Conservation (phyloP, 2,888 invertebrate species). For the Atethmia centrago region DNA sequence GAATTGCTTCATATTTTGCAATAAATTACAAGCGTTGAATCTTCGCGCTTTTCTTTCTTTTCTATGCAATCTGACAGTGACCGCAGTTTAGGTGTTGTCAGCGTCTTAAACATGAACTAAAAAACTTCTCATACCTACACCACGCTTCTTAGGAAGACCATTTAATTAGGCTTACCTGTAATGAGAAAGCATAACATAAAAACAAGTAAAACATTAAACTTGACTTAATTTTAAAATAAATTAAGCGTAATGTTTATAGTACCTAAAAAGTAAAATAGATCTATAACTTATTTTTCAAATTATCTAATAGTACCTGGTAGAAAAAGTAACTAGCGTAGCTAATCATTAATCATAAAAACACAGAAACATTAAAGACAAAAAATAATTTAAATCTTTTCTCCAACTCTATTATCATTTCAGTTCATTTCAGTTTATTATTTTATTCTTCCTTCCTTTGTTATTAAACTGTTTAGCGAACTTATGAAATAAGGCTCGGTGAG, state of each 20-base stretch:
- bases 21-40: too few relatives aligned
- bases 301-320: not conserved
- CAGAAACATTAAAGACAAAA: not conserved
- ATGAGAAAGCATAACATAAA: slow-evolving; percentile 13
- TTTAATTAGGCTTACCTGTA: slow-evolving; percentile 40
- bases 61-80: too few relatives aligned
- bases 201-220: not conserved
- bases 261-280: not conserved
- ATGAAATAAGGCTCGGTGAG: slow-evolving; percentile 9
- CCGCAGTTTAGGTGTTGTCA: too few relatives aligned
- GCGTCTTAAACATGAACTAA: not conserved
- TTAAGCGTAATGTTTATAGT: not conserved
- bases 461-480: slow-evolving; percentile 1
- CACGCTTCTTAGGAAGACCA: not conserved
- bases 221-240: not conserved
- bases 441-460: not conserved
- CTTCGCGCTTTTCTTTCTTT: too few relatives aligned
- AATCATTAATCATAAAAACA: too few relatives aligned
- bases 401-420: not conserved
- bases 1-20: too few relatives aligned
- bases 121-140: slow-evolving; percentile 27
- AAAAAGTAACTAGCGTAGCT: too few relatives aligned
- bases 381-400: not conserved
- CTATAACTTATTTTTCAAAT: not conserved
- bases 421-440: not conserved